Evolutionary conservation across 30 jellyfish, hydroid and myxozoan species (phyloP).

Genomic region (Nemopilema nomurai): DNA sequence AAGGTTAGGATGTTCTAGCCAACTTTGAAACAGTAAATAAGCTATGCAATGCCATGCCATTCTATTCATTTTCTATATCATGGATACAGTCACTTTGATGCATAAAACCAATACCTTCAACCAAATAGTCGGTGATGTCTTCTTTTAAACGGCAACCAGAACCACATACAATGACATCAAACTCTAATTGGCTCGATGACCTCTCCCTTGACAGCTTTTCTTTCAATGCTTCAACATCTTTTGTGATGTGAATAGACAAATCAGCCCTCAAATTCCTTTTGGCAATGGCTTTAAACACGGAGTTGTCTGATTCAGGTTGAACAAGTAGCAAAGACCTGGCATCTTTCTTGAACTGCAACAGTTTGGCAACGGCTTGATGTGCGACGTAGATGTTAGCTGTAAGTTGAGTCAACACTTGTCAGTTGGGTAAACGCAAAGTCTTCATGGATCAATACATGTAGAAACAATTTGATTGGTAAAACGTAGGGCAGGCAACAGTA

Average conservation of each 20-base stretch:
- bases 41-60: too few species aligned
- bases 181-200: not conserved
- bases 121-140: not conserved
- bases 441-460: too few species aligned
- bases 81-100: too few species aligned
- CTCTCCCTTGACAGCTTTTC: too few species aligned
- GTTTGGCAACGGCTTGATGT: not conserved
- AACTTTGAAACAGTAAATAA: too few species aligned
- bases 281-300: not conserved
- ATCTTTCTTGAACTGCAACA: not conserved
- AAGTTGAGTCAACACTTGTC: not conserved
- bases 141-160: not conserved
- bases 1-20: too few species aligned
- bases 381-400: not conserved
- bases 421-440: not conserved
- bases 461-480: too few species aligned
- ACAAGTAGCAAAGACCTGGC: not conserved
- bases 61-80: too few species aligned
- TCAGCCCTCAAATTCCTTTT: not conserved
- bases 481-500: too few species aligned
- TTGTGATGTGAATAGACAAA: not conserved
- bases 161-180: not conserved
- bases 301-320: not conserved
- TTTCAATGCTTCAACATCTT: too few species aligned
- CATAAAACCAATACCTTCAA: not conserved